phyloP scores from a whole-genome alignment of 1,140 invertebrate species.

The Artemia franciscana region DNA sequence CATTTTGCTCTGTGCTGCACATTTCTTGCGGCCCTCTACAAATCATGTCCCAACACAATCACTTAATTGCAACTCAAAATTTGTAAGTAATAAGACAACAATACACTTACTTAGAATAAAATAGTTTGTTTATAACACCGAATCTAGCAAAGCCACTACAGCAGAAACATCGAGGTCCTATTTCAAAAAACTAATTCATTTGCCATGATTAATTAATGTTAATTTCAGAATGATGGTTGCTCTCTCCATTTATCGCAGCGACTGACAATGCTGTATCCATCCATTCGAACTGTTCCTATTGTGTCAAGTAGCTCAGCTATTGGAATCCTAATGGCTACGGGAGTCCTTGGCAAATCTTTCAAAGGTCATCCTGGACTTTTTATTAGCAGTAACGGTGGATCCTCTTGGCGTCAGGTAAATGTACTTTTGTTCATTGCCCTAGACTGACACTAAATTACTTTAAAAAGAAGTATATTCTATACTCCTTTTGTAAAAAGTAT shows the following conservation, averaged over 20 bases:
- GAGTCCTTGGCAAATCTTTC: conserved; percentile 42
- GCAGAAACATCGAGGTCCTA: too few relatives aligned
- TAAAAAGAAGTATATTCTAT: too few relatives aligned
- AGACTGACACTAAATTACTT: conserved; percentile 5
- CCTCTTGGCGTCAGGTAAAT: conserved; percentile 58
- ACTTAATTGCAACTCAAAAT: too few relatives aligned
- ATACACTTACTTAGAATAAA: too few relatives aligned
- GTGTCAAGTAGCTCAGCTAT: conserved; percentile 63
- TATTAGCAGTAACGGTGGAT: conserved; percentile 55
- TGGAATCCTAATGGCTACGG: conserved; percentile 65
- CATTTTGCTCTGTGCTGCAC: too few relatives aligned
- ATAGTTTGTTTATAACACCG: too few relatives aligned
- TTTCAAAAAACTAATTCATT: too few relatives aligned
- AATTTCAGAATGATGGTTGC: conserved; percentile 30
- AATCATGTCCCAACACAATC: too few relatives aligned
- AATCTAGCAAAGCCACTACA: too few relatives aligned
- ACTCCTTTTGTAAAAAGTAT: neutral
- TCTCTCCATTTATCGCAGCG: conserved; percentile 65
- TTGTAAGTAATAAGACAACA: too few relatives aligned
- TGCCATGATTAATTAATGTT: too few relatives aligned
- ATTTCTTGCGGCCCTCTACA: too few relatives aligned
- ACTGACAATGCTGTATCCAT: conserved; percentile 55
- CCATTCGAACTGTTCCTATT: conserved; percentile 48
- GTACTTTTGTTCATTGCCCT: neutral
- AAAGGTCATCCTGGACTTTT: conserved; percentile 55